phyloP scores from a whole-genome alignment of 2,797 vertebrate genomes.

The Alauda arvensis region DNA sequence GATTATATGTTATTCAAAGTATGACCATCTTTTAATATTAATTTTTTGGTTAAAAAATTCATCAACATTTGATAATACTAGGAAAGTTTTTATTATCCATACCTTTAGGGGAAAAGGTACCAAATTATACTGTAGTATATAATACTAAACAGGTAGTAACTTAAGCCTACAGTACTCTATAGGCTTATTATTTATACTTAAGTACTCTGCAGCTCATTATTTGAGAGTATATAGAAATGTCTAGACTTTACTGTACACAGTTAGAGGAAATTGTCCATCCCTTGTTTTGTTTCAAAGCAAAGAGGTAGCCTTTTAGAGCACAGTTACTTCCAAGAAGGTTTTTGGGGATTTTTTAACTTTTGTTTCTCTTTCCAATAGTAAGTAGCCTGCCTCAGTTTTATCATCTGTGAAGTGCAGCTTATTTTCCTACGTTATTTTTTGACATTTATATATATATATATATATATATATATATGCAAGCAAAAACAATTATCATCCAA shows the following conservation, averaged over 20 bases:
- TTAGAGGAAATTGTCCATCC: not conserved
- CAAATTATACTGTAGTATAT: not conserved
- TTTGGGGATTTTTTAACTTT: rapidly evolving
- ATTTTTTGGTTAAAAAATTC: not conserved
- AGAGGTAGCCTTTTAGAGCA: not conserved
- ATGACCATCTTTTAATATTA: not conserved
- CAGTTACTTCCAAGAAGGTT: not conserved
- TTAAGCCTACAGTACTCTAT: not conserved
- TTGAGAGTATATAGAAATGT: not conserved
- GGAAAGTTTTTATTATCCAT: not conserved
- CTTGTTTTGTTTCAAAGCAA: not conserved
- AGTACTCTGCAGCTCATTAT: not conserved
- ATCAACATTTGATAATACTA: not conserved
- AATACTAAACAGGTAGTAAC: not conserved
- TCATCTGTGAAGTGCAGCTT: not conserved
- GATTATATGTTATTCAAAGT: not conserved
- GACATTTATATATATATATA: not conserved
- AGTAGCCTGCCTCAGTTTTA: not conserved
- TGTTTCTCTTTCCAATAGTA: not conserved
- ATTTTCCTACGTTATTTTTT: not conserved
- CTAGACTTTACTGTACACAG: not conserved
- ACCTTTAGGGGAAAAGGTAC: not conserved
- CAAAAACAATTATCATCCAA: not conserved
- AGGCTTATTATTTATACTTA: no score
- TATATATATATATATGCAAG: not conserved